Conservation (phyloP, 2,888 invertebrate genomes). For the Stenurella melanura region DNA sequence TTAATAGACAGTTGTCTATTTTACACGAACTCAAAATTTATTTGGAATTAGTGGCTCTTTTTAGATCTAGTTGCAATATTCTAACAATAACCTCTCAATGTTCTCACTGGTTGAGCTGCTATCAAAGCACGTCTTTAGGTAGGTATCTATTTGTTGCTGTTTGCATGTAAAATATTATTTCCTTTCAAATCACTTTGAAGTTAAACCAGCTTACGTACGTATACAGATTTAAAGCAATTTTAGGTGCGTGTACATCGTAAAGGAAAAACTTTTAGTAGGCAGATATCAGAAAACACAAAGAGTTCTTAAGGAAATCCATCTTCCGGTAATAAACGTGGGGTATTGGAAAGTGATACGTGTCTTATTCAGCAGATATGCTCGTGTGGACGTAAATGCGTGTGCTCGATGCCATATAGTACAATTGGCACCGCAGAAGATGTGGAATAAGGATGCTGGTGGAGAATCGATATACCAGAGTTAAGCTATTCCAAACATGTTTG, state of each 20-base stretch:
- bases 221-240: not conserved
- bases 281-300: conserved; percentile 3
- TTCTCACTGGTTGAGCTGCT: too few species aligned
- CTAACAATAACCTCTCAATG: too few species aligned
- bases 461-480: conserved; percentile 26
- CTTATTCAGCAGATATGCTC: conserved; percentile 11
- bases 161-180: not conserved
- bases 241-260: not conserved
- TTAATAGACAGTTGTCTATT: too few species aligned
- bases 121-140: not conserved
- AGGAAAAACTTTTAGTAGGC: conserved; percentile 2
- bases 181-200: not conserved
- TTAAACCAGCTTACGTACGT: not conserved
- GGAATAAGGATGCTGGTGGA: conserved; percentile 25
- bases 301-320: conserved; percentile 7
- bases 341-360: conserved; percentile 11
- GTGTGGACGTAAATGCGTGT: conserved; percentile 15
- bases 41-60: too few species aligned
- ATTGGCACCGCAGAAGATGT: conserved; percentile 34
- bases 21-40: too few species aligned
- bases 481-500: conserved; percentile 44
- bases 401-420: conserved; percentile 13
- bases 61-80: too few species aligned
- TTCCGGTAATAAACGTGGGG: conserved; percentile 4
- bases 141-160: not conserved